Conservation (phyloP, 2,888 invertebrate genomes). For the Nephrotoma appendiculata region DNA sequence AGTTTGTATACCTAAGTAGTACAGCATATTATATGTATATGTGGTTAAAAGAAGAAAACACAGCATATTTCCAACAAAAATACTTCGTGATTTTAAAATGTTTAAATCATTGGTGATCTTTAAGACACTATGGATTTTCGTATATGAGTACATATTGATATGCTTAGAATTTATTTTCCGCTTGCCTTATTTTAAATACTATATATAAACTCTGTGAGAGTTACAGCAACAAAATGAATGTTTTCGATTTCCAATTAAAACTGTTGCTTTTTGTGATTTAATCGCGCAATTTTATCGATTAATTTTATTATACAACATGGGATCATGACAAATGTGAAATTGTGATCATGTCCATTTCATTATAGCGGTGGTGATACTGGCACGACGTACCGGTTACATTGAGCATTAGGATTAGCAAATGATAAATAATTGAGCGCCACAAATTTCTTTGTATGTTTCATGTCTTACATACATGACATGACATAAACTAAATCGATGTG, state of each 20-base stretch:
- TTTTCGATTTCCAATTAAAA: not conserved
- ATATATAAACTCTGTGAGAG: not conserved
- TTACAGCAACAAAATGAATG: not conserved
- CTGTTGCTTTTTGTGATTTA: not conserved
- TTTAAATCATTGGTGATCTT: not conserved
- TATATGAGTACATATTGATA: not conserved
- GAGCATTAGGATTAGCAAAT: too few species aligned
- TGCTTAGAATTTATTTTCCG: not conserved
- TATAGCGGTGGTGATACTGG: not conserved
- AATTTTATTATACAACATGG: not conserved
- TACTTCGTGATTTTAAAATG: not conserved
- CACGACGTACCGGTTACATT: not conserved
- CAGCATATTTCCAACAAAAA: not conserved
- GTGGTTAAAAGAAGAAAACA: not conserved
- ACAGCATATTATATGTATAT: not conserved
- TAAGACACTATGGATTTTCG: not conserved
- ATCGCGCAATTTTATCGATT: not conserved
- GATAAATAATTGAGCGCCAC: too few species aligned
- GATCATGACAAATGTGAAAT: not conserved
- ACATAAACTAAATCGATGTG: too few species aligned
- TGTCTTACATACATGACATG: too few species aligned
- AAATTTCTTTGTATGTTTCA: too few species aligned
- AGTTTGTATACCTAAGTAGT: too few species aligned
- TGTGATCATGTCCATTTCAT: not conserved
- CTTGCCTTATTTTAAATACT: not conserved